A percentile compares a stretch with the other conserved stretches of the same genome.
These are phyloP conservation scores for Sylvia borin DNA, from an alignment of 2,797 vertebrate species.

Conservation along the genomic window DNA sequence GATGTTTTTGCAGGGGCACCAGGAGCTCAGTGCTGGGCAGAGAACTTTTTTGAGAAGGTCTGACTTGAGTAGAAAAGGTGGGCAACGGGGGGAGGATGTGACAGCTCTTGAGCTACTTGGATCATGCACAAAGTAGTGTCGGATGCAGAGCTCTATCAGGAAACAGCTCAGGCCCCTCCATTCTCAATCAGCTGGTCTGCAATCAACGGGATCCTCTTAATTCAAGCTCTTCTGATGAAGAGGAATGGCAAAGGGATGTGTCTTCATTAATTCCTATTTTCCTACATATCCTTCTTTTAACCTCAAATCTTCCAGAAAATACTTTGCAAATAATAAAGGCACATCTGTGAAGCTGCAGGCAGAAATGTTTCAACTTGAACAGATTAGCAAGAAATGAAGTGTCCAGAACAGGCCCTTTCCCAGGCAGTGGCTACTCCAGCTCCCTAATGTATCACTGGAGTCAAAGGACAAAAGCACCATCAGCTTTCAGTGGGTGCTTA, in stretches of 20 bases:
- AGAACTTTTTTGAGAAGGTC: not conserved
- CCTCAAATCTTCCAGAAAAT: not conserved
- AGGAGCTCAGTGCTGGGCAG: not conserved
- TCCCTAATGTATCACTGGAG: not conserved
- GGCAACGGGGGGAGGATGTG: not conserved
- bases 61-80: not conserved
- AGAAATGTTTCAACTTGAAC: not conserved
- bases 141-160: not conserved
- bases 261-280: not conserved
- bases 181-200: not conserved
- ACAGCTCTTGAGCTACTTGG: not conserved
- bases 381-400: not conserved
- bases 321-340: not conserved
- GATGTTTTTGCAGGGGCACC: not conserved
- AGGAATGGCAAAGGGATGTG: not conserved
- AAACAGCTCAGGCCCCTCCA: not conserved
- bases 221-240: not conserved
- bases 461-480: not conserved
- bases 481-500: not conserved
- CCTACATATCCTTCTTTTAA: not conserved
- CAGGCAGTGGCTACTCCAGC: not conserved
- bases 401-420: not conserved
- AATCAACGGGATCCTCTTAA: not conserved
- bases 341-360: not conserved
- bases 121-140: not conserved